phyloP scores from a whole-genome alignment of 2,797 vertebrate species.

The Gambusia yucatana region DNA sequence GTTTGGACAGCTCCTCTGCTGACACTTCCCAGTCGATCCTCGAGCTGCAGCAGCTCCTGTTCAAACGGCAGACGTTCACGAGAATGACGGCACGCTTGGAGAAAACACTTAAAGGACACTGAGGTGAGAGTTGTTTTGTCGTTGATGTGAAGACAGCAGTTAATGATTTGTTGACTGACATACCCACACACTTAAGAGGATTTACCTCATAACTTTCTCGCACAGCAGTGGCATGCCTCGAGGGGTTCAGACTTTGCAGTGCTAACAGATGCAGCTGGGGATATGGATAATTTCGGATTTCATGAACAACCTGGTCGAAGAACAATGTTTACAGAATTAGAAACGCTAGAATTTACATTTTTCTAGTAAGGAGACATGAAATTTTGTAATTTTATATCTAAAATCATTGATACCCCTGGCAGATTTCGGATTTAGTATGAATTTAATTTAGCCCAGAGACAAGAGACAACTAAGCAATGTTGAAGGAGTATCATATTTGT shows the following conservation, averaged over 20 bases:
- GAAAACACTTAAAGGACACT: not conserved
- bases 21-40: constrained; percentile 94
- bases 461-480: not conserved
- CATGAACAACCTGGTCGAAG: constrained; percentile 89
- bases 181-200: constrained; percentile 4
- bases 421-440: not conserved
- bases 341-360: not conserved
- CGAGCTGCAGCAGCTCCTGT: constrained; percentile 96
- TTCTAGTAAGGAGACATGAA: not conserved
- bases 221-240: constrained; percentile 91
- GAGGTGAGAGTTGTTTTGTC: not conserved
- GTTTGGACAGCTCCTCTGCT: constrained; percentile 93
- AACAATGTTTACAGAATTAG: not conserved
- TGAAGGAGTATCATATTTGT: not conserved
- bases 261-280: constrained; percentile 96
- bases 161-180: not conserved
- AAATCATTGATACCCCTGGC: not conserved
- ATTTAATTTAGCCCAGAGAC: not conserved
- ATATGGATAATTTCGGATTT: constrained; percentile 98
- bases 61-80: not conserved
- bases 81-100: not conserved
- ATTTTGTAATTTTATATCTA: not conserved
- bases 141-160: not conserved
- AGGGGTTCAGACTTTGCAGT: constrained; percentile 94
- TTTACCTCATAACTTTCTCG: constrained; percentile 95